Conservation (phyloP, 2,888 invertebrate species). For the Folsomia manolachei region DNA sequence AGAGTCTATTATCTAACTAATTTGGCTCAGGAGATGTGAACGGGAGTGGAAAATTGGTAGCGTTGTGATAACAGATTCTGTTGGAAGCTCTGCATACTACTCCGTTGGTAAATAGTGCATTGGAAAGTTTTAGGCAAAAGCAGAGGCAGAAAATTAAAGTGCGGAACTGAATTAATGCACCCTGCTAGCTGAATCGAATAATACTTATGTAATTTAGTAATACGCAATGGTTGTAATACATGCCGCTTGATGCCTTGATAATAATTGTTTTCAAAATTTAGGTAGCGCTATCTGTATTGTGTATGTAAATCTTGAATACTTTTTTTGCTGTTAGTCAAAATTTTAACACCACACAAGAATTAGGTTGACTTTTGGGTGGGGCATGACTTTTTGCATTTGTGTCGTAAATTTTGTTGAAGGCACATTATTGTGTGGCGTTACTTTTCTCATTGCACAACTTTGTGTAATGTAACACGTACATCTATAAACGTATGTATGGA, state of each 20-base stretch:
- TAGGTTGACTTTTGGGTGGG: constrained; percentile 9
- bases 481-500: too few species aligned
- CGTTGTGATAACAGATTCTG: constrained; percentile 16
- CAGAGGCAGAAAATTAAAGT: constrained; percentile 26
- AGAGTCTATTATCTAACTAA: not conserved
- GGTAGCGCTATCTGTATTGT: not conserved
- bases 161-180: constrained; percentile 26
- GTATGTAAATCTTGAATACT: not conserved
- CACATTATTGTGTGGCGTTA: not conserved
- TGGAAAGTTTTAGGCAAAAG: constrained; percentile 25
- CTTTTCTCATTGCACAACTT: not conserved
- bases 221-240: not conserved
- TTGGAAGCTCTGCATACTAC: not conserved
- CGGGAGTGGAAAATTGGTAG: constrained; percentile 38
- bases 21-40: constrained; percentile 15
- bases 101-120: constrained; percentile 24
- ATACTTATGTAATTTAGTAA: constrained; percentile 10
- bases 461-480: too few species aligned
- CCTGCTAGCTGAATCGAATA: constrained; percentile 24
- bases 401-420: not conserved
- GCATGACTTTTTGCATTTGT: constrained; percentile 11
- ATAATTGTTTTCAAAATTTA: constrained; percentile 16
- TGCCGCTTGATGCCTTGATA: not conserved
- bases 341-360: not conserved
- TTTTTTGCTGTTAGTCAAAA: not conserved